Conservation (phyloP, 2,888 invertebrate species). For the Mesorhabditis sp. region DNA sequence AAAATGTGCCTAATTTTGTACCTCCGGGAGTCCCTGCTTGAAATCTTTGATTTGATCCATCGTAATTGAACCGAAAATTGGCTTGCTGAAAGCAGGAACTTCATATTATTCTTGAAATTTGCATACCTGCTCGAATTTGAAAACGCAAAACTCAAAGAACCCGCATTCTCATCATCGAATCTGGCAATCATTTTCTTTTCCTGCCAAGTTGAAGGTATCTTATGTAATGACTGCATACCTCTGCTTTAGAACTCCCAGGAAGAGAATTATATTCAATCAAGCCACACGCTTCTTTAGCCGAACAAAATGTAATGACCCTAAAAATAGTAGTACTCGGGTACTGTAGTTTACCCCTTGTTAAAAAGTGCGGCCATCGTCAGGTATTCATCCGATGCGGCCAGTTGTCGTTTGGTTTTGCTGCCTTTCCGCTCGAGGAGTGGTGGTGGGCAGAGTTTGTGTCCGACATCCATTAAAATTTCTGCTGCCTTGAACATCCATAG, state of each 20-base stretch:
- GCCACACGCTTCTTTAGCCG: conserved; percentile 17
- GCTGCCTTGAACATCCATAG: conserved; percentile 33
- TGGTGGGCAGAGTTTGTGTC: conserved; percentile 41
- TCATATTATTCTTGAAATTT: conserved; percentile 2
- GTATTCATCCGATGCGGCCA: conserved; percentile 45
- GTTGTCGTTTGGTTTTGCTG: conserved; percentile 44
- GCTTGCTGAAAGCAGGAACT: conserved; percentile 15
- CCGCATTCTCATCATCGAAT: conserved; percentile 44
- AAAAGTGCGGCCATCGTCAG: conserved; percentile 44
- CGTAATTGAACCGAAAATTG: conserved; percentile 34
- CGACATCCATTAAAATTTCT: conserved; percentile 31
- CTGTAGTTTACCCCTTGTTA: conserved; percentile 32
- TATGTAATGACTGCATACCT: not conserved
- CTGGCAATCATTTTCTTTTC: conserved; percentile 24
- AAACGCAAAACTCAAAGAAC: conserved; percentile 34
- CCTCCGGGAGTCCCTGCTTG: conserved; percentile 41
- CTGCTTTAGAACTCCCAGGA: not conserved
- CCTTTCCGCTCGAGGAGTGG: conserved; percentile 39
- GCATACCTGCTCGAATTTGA: conserved; percentile 21
- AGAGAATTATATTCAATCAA: conserved; percentile 10
- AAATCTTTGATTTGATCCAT: conserved; percentile 43
- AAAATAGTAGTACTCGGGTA: conserved; percentile 3
- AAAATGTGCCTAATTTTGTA: not conserved
- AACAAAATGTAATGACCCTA: conserved; percentile 26
- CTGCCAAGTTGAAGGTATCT: not conserved